These are phyloP conservation scores for Cyanoderma ruficeps DNA, from an alignment of 2,113 vertebrate genomes.

Conservation along the genomic window DNA sequence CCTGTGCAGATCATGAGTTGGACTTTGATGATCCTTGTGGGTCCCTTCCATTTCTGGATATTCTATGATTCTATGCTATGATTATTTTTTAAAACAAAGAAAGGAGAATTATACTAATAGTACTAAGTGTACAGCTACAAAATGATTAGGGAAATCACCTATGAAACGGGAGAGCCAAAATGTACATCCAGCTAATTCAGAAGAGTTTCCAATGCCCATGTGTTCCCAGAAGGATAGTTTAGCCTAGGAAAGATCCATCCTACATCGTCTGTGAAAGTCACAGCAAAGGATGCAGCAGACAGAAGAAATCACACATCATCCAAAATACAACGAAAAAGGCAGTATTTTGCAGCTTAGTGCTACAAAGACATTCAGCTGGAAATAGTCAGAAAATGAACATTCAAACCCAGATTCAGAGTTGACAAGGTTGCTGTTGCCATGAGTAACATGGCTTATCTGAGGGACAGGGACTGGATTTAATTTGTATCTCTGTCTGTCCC, in stretches of 20 bases:
- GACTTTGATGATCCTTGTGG: neutral
- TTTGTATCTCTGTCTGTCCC: neutral
- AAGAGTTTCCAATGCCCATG: neutral
- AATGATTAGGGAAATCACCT: neutral
- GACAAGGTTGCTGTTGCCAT: neutral
- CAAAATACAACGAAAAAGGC: neutral
- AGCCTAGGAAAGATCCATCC: neutral
- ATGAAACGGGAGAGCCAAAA: neutral
- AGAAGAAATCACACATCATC: neutral
- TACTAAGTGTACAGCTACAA: neutral
- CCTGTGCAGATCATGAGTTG: neutral
- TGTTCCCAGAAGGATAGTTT: neutral
- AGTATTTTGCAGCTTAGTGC: neutral
- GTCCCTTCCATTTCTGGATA: neutral
- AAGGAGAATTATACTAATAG: neutral
- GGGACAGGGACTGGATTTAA: neutral
- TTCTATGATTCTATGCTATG: neutral
- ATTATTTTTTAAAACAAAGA: neutral
- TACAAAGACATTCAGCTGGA: neutral
- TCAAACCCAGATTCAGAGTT: neutral
- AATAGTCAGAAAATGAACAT: neutral
- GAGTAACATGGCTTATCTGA: neutral
- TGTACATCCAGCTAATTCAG: neutral
- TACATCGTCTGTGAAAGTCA: neutral
- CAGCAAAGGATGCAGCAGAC: neutral